phyloP scores from a whole-genome alignment of 2,113 vertebrate species.

The Ceuthmochares aereus region DNA sequence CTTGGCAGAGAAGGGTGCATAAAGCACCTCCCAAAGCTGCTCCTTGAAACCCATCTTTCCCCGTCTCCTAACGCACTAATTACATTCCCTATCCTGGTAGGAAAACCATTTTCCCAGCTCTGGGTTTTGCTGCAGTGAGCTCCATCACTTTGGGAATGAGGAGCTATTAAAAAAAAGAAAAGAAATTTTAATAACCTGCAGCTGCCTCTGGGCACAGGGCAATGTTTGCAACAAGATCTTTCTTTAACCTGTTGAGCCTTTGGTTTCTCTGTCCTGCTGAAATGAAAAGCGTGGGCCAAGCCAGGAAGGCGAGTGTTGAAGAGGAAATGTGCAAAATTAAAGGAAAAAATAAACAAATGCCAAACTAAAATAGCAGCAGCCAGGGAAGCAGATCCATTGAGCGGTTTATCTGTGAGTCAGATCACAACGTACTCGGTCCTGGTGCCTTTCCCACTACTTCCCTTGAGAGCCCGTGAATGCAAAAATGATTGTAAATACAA shows the following conservation, averaged over 20 bases:
- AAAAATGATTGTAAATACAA: neutral
- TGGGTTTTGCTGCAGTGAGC: neutral
- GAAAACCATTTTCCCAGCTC: neutral
- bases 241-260: neutral
- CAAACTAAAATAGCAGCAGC: neutral
- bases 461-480: neutral
- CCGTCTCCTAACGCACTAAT: neutral
- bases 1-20: neutral
- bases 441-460: neutral
- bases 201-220: neutral
- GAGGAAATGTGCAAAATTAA: neutral
- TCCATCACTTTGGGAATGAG: neutral
- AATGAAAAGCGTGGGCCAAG: neutral
- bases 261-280: neutral
- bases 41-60: neutral
- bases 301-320: neutral
- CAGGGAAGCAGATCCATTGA: neutral
- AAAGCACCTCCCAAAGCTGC: neutral
- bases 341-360: neutral
- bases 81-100: neutral
- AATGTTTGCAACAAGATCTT: neutral
- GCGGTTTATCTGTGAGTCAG: slow-evolving; percentile 32
- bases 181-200: neutral
- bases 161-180: neutral
- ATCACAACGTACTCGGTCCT: neutral